These are phyloP conservation scores for Siderastrea siderea DNA, from an alignment of 92 coral and sea anemone genomes.

Conservation along the genomic window DNA sequence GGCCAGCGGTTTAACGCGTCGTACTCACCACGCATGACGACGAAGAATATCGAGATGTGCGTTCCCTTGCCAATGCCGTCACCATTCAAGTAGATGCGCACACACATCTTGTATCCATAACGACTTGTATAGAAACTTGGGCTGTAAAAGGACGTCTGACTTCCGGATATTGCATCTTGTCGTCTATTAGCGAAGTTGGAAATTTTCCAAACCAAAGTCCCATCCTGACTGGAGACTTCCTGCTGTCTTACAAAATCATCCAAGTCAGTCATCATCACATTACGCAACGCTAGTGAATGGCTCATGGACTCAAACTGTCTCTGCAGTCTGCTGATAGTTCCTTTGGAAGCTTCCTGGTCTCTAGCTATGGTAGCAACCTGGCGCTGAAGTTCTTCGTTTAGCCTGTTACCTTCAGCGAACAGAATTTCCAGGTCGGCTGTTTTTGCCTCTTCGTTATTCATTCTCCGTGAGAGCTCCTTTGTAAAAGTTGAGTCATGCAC, in stretches of 20 bases:
- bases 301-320: conserved; percentile 59
- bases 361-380: conserved; percentile 22
- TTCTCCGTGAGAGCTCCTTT: conserved; percentile 41
- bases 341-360: conserved; percentile 31
- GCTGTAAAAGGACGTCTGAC: conserved; percentile 60
- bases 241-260: conserved; percentile 33
- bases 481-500: conserved; percentile 10
- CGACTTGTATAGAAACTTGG: conserved; percentile 67
- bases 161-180: conserved; percentile 62
- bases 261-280: conserved; percentile 57
- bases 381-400: conserved; percentile 52
- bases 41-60: conserved; percentile 71
- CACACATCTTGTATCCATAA: conserved; percentile 78
- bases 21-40: conserved; percentile 78
- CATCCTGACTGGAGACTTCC: conserved; percentile 47
- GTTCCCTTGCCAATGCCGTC: conserved; percentile 79
- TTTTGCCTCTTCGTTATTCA: conserved; percentile 50
- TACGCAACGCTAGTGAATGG: conserved; percentile 40
- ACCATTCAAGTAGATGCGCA: conserved; percentile 74
- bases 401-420: conserved; percentile 35
- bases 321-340: conserved; percentile 27
- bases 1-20: conserved; percentile 93
- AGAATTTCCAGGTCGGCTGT: conserved; percentile 58
- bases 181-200: conserved; percentile 55
- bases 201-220: conserved; percentile 72